Conservation (phyloP, 2,888 invertebrate genomes). For the Petrophora chlorosata region DNA sequence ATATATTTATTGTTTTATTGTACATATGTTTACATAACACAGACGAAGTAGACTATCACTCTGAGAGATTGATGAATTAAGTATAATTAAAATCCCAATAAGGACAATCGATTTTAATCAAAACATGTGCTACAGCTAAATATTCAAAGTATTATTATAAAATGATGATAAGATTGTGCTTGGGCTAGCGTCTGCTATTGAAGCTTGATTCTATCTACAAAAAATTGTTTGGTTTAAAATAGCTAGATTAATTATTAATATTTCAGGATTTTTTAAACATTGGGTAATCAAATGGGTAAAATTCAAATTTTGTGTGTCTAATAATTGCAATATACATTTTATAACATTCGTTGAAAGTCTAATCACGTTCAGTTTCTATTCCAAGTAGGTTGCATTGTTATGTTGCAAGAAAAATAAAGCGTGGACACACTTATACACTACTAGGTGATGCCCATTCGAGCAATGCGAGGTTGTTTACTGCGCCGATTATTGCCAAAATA, state of each 20-base stretch:
- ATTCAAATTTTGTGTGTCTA: too few species aligned
- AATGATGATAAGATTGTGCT: conserved; percentile 50
- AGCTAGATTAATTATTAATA: conserved; percentile 1
- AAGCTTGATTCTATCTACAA: conserved; percentile 28
- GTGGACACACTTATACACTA: background rate
- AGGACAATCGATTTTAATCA: conserved; percentile 57
- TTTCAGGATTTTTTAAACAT: too few species aligned
- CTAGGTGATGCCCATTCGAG: background rate
- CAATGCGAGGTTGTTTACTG: background rate
- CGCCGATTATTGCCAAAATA: background rate
- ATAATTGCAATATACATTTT: too few species aligned
- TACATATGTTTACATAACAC: conserved; percentile 76
- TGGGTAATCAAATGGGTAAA: too few species aligned
- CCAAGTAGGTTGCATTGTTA: background rate
- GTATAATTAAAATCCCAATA: conserved; percentile 63
- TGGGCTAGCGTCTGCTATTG: conserved; percentile 36
- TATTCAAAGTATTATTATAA: conserved; percentile 51
- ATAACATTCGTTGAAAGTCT: background rate
- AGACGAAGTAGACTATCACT: conserved; percentile 71
- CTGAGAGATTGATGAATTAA: conserved; percentile 56
- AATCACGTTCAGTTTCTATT: background rate
- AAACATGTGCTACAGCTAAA: conserved; percentile 59
- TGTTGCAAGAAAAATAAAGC: background rate
- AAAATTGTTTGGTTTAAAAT: conserved; percentile 21
- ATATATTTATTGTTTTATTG: conserved; percentile 80